These are phyloP conservation scores for Styela plicata DNA, from an alignment of 23 tunicate species.

Conservation along the genomic window DNA sequence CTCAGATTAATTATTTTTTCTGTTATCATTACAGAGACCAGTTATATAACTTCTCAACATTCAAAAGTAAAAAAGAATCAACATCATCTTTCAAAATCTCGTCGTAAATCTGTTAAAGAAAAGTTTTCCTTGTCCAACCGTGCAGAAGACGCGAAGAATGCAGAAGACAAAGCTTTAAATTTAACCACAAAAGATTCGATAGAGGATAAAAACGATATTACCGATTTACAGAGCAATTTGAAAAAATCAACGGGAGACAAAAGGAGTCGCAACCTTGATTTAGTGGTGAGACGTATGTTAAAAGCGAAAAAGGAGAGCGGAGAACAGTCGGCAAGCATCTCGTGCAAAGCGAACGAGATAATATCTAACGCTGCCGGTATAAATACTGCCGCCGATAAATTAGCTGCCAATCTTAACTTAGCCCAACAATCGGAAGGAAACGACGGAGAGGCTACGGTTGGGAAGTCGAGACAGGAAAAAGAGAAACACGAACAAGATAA, in stretches of 20 bases:
- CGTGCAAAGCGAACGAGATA: conserved; percentile 13
- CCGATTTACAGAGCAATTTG: not conserved
- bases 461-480: not conserved
- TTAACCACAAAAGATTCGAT: not conserved
- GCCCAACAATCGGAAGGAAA: not conserved
- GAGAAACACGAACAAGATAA: not conserved
- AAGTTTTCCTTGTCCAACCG: not conserved
- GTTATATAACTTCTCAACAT: not conserved
- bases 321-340: conserved; percentile 1
- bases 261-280: conserved; percentile 58
- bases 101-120: not conserved
- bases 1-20: too few species aligned
- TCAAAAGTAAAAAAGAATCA: not conserved
- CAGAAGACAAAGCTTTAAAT: not conserved
- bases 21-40: not conserved
- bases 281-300: conserved; percentile 60
- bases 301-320: conserved; percentile 44
- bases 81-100: not conserved
- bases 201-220: not conserved
- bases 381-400: not conserved
- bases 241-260: conserved; percentile 3
- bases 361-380: conserved; percentile 3
- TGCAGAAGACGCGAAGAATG: not conserved
- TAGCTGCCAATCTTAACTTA: not conserved
- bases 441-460: not conserved